A percentile compares a stretch with the other conserved stretches of the same genome.
Evolutionary conservation across 2,113 vertebrate genomes (phyloP).

Genomic region (Athene cunicularia): DNA sequence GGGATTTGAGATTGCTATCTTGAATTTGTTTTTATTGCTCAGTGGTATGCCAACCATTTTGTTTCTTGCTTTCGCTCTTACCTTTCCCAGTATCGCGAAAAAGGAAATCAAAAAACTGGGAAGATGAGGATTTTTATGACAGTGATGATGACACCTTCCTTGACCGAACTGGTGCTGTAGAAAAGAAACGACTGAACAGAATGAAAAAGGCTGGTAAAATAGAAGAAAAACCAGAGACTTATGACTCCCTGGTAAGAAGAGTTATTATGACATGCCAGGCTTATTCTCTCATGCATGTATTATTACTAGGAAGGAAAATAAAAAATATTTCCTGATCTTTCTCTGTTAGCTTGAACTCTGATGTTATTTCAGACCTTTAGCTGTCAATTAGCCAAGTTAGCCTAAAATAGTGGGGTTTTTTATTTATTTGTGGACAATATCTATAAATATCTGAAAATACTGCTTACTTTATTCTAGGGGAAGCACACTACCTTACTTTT

Average conservation of each 20-base stretch:
- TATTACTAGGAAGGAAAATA: background rate
- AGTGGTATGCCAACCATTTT: background rate
- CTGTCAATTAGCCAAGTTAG: background rate
- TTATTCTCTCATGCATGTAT: background rate
- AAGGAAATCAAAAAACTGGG: conserved; percentile 97
- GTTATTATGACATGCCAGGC: background rate
- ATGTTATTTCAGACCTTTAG: background rate
- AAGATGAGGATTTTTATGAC: conserved; percentile 96
- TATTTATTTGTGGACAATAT: background rate
- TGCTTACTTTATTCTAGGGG: background rate
- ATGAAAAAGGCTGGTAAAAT: conserved; percentile 98
- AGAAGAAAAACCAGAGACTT: conserved; percentile 90
- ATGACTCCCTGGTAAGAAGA: conserved; percentile 87
- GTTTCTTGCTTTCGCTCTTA: background rate
- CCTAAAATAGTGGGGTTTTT: background rate
- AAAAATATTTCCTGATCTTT: background rate
- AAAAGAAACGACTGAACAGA: conserved; percentile 91
- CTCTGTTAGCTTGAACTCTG: background rate
- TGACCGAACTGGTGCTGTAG: conserved; percentile 92
- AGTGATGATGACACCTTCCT: conserved; percentile 97
- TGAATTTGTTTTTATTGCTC: background rate
- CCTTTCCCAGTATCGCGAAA: conserved; percentile 88
- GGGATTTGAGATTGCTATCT: background rate
- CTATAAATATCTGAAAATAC: background rate
- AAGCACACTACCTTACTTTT: background rate